A percentile compares a stretch with the other conserved stretches of the same genome.
These are phyloP conservation scores for Brachirus orientalis DNA, from an alignment of 2,113 vertebrate genomes.

Conservation along the genomic window DNA sequence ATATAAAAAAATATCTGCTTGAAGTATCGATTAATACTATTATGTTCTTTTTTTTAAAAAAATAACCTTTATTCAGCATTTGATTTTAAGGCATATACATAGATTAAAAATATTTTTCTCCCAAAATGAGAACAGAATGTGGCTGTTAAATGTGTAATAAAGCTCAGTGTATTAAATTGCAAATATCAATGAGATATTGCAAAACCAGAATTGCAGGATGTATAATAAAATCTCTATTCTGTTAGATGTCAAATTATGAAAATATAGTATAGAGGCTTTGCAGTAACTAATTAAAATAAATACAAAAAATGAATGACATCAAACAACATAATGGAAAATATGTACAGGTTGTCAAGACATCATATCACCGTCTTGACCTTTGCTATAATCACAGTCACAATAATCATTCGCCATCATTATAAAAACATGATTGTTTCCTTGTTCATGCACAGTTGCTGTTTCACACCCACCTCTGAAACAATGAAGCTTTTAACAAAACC, in stretches of 20 bases:
- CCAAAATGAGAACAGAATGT: not conserved
- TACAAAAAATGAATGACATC: not conserved
- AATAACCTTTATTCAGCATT: not conserved
- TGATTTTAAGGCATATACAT: not conserved
- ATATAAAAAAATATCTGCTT: no score
- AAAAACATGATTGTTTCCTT: slow-evolving; percentile 1
- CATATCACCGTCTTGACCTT: not conserved
- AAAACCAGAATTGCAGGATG: no score
- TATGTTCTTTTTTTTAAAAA: no score
- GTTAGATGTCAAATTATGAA: not conserved
- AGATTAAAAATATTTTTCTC: not conserved
- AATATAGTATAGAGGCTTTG: not conserved
- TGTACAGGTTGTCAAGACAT: no score
- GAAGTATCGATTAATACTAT: no score
- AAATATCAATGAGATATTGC: not conserved
- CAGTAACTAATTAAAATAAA: slow-evolving; percentile 10
- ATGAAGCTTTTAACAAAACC: not conserved
- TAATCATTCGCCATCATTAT: not conserved
- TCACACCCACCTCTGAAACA: not conserved
- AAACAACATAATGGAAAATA: no score
- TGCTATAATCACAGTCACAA: not conserved
- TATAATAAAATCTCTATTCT: not conserved
- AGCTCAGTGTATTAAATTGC: not conserved
- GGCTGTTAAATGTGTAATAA: not conserved
- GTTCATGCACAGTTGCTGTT: not conserved